Base-by-base conservation (phyloP, 1,140 invertebrate species). In the Dermatophagoides farinae region DNA sequence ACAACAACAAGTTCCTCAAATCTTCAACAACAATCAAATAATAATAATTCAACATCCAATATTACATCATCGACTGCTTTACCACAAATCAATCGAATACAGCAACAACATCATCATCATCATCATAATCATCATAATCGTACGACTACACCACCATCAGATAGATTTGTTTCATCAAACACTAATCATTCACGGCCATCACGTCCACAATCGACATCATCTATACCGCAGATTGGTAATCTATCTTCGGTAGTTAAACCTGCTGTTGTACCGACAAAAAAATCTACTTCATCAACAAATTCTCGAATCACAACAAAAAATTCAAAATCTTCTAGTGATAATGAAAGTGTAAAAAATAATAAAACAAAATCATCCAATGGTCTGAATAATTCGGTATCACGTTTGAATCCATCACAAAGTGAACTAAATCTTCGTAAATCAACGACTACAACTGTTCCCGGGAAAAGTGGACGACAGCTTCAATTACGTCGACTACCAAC, bases 201-300 rank as follows among this genome's bases (percentile, higher is more conserved):
- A 18, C 53, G 53, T 41, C 53, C 53, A 4, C 14, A 55, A n/a
- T 55, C 53, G 8, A 55, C 31, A 2, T 38, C 53, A 23, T 55
- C 53, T 11, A 55, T 55, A 41, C 53, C 53, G 6, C 53, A 55
- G 25, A 25, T 55, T 55, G 53, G 53, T 25, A 11, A 14, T 38
- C 25, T 55, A 11, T 16, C 51, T 4, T 16, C n/a, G 12, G 51
- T 22, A n/a, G 10, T 38, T 25, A 53, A 53, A 53, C 51, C 23
- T 4, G 53, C 31, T 39, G 25, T 55, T 55, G 31, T 16, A 50
- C 11, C 47, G 11, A n/a, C 18, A 50, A 50, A 20, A 20, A 18
- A 14, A 20, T 25, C 47, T 12, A 50, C 47, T 25, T 50, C 47
- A 20, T 5, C n/a, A 50, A 18, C 47, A 50, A 50, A 12, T 18